Base-by-base conservation (phyloP, 2,888 invertebrate species). In the Alitta virens region DNA sequence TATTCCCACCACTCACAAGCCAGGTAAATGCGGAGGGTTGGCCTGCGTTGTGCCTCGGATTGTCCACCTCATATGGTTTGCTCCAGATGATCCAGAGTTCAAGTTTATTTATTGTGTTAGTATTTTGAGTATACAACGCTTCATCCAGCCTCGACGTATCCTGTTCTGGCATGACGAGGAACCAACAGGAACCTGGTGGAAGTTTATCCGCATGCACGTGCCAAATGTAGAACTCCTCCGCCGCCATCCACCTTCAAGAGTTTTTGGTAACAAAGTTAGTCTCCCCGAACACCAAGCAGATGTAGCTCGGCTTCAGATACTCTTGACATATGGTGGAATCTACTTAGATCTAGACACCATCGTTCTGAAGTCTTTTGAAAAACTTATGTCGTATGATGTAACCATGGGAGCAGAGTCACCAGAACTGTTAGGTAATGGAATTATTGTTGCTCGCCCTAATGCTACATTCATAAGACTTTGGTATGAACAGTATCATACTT, bases 311-410 rank as follows among this genome's bases (percentile, higher is more conserved):
- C 50, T 72, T 21, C 58, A 68, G 26, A 53, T 68, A 14, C 54
- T 72, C 27, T 25, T 63, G 27, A 40, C 66, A 40, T 64, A 75
- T 56, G 79, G 79, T 9, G 79, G 79, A 0, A 75, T 79, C 50
- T 79, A 78, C 55, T 56, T 78, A 16, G 79, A 79, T 56, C 70
- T 73, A 21, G 79, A 79, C 55, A 74, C 78, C 58, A 57, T 78
- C 3, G 64, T 74, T 5, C 58, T 77, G 51, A 69, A 69, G 42
- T 63, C 68, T 1, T 55, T 78, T 21, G 70, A 72, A n/a, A 65
- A 67, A 27, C 71, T 77, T 38, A 67, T 73, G 1, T 60, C 66
- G 46, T 64, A 70, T 63, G 65, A 71, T 38, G 69, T 71, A 38
- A 74, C 75, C 12, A 68, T 77, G 59, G 75, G 77, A 1, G 68